Evolutionary conservation across 2,888 invertebrate genomes (phyloP).

Genomic region (Pilophorus perplexus): DNA sequence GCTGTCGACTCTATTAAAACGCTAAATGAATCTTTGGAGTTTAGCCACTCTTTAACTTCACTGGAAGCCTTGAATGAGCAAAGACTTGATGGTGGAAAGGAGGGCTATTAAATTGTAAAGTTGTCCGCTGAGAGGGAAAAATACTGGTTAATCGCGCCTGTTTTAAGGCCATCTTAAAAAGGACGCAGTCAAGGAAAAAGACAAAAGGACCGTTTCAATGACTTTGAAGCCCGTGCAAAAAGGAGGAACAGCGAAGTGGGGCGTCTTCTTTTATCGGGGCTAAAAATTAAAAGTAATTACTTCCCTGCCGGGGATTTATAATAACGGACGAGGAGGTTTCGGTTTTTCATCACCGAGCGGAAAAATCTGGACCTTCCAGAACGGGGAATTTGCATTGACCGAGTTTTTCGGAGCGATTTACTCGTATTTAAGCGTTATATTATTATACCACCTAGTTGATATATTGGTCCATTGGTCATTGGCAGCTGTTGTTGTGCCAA

Average conservation of each 20-base stretch:
- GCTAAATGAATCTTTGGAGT: slow-evolving; percentile 38
- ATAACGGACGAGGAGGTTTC: neutral
- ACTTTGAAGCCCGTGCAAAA: slow-evolving; percentile 3
- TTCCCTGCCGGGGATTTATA: neutral
- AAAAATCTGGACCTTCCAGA: no score
- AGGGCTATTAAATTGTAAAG: slow-evolving; percentile 38
- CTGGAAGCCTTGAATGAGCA: slow-evolving; percentile 24
- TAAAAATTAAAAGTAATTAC: neutral
- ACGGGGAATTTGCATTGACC: no score
- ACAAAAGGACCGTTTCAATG: slow-evolving; percentile 36
- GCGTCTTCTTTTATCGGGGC: slow-evolving; percentile 1
- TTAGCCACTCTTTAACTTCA: slow-evolving; percentile 37
- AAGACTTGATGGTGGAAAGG: slow-evolving; percentile 33
- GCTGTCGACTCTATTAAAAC: slow-evolving; percentile 39
- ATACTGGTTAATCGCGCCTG: slow-evolving; percentile 38
- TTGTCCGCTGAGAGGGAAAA: slow-evolving; percentile 36
- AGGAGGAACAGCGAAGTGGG: neutral
- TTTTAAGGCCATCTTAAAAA: slow-evolving; percentile 13
- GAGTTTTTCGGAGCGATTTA: no score
- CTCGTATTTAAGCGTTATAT: no score
- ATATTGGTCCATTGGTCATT: no score
- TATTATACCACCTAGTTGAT: no score
- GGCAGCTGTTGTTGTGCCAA: no score
- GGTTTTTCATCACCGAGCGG: neutral
- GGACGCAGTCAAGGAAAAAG: slow-evolving; percentile 31